Conservation (phyloP, 53 echinoderm and acorn worm genomes). For the Echinometra lucunter region DNA sequence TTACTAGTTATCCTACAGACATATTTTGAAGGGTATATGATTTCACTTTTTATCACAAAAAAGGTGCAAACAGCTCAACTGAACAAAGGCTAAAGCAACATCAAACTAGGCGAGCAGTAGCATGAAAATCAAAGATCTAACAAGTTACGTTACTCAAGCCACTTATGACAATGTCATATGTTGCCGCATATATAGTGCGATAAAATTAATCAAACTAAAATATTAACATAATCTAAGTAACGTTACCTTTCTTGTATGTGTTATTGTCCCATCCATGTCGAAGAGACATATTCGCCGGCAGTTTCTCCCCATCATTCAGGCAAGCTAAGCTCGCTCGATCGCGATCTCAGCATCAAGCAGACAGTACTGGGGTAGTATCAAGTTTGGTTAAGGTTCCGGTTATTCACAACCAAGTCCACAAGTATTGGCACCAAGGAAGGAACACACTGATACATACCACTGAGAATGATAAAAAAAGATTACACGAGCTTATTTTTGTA, state of each 20-base stretch:
- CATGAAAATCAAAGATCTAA: too few relatives aligned
- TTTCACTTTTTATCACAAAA: too few relatives aligned
- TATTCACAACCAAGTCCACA: background rate
- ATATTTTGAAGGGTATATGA: too few relatives aligned
- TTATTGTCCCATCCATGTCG: conserved; percentile 90
- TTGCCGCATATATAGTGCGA: background rate
- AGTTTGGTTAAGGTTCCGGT: background rate
- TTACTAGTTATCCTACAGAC: too few relatives aligned
- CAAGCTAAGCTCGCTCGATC: background rate
- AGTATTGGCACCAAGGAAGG: background rate
- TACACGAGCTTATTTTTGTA: background rate
- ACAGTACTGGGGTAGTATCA: too few relatives aligned
- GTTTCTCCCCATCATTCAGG: conserved; percentile 52
- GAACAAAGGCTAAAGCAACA: too few relatives aligned
- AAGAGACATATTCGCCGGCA: conserved; percentile 71
- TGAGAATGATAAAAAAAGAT: background rate
- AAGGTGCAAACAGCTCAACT: too few relatives aligned
- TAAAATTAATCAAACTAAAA: background rate
- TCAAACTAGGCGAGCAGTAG: too few relatives aligned
- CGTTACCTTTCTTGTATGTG: conserved; percentile 79
- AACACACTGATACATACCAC: background rate
- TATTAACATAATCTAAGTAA: background rate
- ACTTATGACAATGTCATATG: too few relatives aligned
- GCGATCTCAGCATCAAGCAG: too few relatives aligned
- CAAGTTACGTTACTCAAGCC: too few relatives aligned